A percentile compares a stretch with the other conserved stretches of the same genome.
Conservation (phyloP, 1,140 invertebrate genomes). For the Homarus americanus region DNA sequence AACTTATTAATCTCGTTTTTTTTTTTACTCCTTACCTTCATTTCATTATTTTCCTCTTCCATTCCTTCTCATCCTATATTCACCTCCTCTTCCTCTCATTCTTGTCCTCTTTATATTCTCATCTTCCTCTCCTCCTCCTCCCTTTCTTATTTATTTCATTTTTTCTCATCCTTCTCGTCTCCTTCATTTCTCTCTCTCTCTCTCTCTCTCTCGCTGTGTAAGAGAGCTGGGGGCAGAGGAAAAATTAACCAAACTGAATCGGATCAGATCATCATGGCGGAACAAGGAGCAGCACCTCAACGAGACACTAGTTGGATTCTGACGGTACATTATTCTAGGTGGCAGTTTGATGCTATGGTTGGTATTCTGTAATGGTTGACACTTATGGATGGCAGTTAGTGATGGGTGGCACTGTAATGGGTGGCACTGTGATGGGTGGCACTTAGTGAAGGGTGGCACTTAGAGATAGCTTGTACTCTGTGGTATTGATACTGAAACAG, state of each 20-base stretch:
- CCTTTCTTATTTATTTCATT: too few species aligned
- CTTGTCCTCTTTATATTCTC: neutral
- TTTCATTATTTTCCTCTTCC: neutral
- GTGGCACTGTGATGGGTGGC: too few species aligned
- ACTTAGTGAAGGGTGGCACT: too few species aligned
- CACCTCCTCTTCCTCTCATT: conserved; percentile 9
- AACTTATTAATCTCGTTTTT: neutral
- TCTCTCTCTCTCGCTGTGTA: neutral
- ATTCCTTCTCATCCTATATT: neutral
- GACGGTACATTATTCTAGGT: neutral
- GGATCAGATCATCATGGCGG: neutral
- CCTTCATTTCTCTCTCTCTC: neutral
- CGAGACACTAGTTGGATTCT: neutral
- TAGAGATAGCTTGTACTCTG: too few species aligned
- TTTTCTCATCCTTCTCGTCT: neutral
- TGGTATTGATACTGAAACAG: too few species aligned
- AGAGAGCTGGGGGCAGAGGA: neutral
- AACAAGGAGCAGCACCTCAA: neutral
- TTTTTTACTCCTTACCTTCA: neutral
- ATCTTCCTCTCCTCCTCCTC: neutral
- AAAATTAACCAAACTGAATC: conserved; percentile 1
- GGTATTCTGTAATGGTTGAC: too few species aligned
- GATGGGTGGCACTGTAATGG: neutral
- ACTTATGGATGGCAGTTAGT: neutral
- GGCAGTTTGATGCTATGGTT: neutral